Evolutionary conservation across 2,113 vertebrate genomes (phyloP).

Genomic region (western clawed frog (Xenopus tropicalis)): UCB_Xtro_10.0 CM004450.2:6880501-6881000

Average conservation of each 20-base stretch:
- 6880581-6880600: no score
- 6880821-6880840: slow-evolving; percentile 70
- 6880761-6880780: neutral
- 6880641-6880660: no score
- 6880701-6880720: no score
- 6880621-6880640: no score
- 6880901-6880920: slow-evolving; percentile 71
- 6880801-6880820: slow-evolving; percentile 84
- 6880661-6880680: no score
- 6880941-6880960: slow-evolving; percentile 54
- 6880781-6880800: slow-evolving; percentile 87
- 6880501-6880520: no score
- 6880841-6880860: slow-evolving; percentile 67
- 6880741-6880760: no score
- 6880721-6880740: no score
- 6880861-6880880: slow-evolving; percentile 76
- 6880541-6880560: neutral
- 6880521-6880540: no score
- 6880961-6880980: slow-evolving; percentile 50
- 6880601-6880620: no score
- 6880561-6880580: no score
- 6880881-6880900: slow-evolving; percentile 76
- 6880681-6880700: no score
- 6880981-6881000: neutral
- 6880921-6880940: slow-evolving; percentile 64